phyloP scores from a whole-genome alignment of 2,888 invertebrate genomes.

The Carcina quercana region DNA sequence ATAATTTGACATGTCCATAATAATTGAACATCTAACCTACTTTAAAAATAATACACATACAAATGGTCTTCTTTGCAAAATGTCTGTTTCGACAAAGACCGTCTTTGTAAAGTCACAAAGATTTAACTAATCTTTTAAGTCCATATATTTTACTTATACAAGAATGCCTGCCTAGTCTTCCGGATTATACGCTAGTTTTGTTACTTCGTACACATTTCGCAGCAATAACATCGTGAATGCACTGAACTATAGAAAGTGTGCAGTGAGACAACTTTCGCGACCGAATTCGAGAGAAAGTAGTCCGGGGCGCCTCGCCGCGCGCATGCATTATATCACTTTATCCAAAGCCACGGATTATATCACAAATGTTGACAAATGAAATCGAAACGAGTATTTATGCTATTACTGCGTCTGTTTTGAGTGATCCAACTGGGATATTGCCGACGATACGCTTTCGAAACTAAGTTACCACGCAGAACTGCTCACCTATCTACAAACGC shows the following conservation, averaged over 20 bases:
- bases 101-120: no score
- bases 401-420: not conserved
- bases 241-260: constrained; percentile 66
- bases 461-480: constrained; percentile 37
- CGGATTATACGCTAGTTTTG: no score
- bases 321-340: constrained; percentile 70
- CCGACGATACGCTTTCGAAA: constrained; percentile 30
- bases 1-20: no score
- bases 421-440: constrained; percentile 10
- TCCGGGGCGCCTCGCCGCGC: constrained; percentile 52
- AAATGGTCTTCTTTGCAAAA: no score
- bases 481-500: constrained; percentile 12
- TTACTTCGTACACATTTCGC: no score
- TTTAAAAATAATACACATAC: no score
- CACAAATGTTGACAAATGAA: constrained; percentile 34
- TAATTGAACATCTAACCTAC: no score
- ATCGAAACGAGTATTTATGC: constrained; percentile 2
- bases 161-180: no score
- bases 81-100: no score
- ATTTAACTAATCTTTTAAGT: no score
- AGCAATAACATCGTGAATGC: constrained; percentile 25
- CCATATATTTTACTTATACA: no score
- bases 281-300: constrained; percentile 74
- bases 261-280: constrained; percentile 69
- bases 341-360: constrained; percentile 57